Evolutionary conservation across 2,797 vertebrate species (phyloP).

Genomic region (Helarctos malayanus): DNA sequence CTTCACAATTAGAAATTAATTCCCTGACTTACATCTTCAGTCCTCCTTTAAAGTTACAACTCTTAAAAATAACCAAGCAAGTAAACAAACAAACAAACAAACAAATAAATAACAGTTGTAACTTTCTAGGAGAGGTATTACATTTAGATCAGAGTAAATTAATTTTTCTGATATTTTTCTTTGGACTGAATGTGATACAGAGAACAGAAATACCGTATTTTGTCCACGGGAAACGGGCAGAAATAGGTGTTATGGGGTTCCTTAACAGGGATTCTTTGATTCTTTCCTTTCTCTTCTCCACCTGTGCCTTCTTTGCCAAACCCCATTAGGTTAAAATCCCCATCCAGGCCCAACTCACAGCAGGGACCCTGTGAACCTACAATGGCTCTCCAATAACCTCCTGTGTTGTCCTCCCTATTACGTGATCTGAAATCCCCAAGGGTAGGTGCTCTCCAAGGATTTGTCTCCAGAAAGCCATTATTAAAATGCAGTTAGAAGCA

Average conservation of each 20-base stretch:
- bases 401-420: not conserved
- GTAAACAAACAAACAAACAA: too few relatives aligned
- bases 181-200: not conserved
- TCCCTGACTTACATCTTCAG: not conserved
- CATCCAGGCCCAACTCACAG: not conserved
- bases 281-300: not conserved
- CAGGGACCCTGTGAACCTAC: too few relatives aligned
- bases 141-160: not conserved
- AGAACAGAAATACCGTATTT: not conserved
- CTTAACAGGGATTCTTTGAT: not conserved
- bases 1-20: not conserved
- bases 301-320: not conserved
- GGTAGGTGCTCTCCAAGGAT: not conserved
- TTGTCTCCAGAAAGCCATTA: not conserved
- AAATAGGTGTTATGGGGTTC: not conserved
- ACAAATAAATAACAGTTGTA: not conserved
- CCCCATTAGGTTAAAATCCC: not conserved
- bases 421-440: not conserved
- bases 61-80: not conserved
- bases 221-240: not conserved
- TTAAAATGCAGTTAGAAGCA: not conserved
- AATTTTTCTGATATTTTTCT: not conserved
- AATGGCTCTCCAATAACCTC: not conserved
- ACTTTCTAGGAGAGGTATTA: not conserved
- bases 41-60: not conserved